These are phyloP conservation scores for Parazoanthus atlanticus DNA, from an alignment of 92 coral and sea anemone genomes.

Conservation along the genomic window DNA sequence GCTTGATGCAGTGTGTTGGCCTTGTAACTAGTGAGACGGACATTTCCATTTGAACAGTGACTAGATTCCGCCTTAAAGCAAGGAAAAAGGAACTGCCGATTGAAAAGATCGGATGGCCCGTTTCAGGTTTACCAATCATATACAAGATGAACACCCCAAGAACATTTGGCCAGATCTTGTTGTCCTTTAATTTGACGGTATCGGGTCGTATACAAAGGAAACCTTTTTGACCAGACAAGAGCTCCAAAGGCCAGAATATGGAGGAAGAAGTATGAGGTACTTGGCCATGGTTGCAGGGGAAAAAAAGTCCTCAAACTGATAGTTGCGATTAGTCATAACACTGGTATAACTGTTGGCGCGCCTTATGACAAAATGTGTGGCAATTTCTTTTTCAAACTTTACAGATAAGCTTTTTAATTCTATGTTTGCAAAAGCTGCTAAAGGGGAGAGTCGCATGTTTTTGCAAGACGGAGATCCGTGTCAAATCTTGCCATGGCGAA, in stretches of 20 bases:
- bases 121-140: conserved; percentile 29
- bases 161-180: too few relatives aligned
- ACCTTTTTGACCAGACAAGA: conserved; percentile 25
- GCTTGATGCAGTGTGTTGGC: too few relatives aligned
- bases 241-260: background rate
- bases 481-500: conserved; percentile 43
- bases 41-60: too few relatives aligned
- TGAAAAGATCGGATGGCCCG: background rate
- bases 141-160: background rate
- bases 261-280: too few relatives aligned
- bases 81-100: too few relatives aligned
- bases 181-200: too few relatives aligned
- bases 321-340: conserved; percentile 24
- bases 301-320: background rate
- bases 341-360: conserved; percentile 22
- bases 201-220: too few relatives aligned
- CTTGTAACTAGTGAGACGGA: too few relatives aligned
- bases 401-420: conserved; percentile 7
- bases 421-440: conserved; percentile 39
- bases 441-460: conserved; percentile 39
- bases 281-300: too few relatives aligned
- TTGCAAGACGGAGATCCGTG: conserved; percentile 54
- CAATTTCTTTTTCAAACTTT: background rate
- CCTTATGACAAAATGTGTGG: conserved; percentile 8
- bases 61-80: too few relatives aligned